Conservation (phyloP, 2,888 invertebrate genomes). For the Tetragonula carbonaria region DNA sequence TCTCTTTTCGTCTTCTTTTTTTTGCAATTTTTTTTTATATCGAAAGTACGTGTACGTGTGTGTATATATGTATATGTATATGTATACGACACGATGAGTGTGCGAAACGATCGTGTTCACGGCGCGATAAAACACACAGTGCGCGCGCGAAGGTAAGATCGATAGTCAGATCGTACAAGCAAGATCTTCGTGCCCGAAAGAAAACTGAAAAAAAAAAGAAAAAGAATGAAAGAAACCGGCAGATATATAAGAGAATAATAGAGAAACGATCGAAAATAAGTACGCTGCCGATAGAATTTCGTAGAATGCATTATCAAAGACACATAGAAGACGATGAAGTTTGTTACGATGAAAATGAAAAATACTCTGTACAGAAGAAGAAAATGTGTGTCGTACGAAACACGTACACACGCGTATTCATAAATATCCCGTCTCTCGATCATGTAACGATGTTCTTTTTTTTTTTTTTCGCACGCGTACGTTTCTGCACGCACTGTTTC, state of each 20-base stretch:
- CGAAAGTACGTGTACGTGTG: not conserved
- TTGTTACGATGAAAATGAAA: slow-evolving; percentile 23
- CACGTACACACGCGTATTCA: not conserved
- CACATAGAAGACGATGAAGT: not conserved
- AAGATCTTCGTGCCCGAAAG: slow-evolving; percentile 1
- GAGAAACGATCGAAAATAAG: slow-evolving; percentile 16
- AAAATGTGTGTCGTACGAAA: too few species aligned
- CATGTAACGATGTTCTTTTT: slow-evolving; percentile 27
- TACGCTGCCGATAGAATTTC: slow-evolving; percentile 41
- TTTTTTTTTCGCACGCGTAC: slow-evolving; percentile 29
- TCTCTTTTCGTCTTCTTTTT: not conserved
- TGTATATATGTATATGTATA: too few species aligned
- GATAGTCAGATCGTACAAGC: slow-evolving; percentile 20
- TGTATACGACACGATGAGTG: not conserved
- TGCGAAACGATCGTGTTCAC: slow-evolving; percentile 5
- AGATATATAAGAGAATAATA: not conserved
- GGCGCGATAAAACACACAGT: slow-evolving; percentile 19
- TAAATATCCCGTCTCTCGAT: not conserved
- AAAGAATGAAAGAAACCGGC: not conserved
- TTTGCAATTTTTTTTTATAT: not conserved
- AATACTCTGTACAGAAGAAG: slow-evolving; percentile 34
- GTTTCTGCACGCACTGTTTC: slow-evolving; percentile 28
- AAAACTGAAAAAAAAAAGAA: not conserved
- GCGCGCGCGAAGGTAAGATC: not conserved
- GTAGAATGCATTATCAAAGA: not conserved